Percentiles rank a stretch among this genome's conserved stretches.
Evolutionary conservation across 1,140 invertebrate species (phyloP).

Genomic region (Andricus grossulariae): DNA sequence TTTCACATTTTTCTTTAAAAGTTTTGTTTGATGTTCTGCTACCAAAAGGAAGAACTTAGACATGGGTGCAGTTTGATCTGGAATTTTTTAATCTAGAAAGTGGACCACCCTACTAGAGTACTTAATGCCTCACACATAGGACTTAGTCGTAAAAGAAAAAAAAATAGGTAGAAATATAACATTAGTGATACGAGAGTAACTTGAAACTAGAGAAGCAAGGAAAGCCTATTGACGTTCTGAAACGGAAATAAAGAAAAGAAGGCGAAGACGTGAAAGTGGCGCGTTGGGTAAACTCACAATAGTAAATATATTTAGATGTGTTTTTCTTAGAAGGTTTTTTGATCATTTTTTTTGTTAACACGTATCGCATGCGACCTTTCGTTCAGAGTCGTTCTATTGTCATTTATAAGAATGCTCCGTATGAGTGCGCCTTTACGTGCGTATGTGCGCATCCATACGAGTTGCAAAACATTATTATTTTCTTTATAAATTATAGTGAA

Average conservation of each 20-base stretch:
- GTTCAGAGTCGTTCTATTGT: conserved; percentile 49
- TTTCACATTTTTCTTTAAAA: too few species aligned
- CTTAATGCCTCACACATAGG: conserved; percentile 24
- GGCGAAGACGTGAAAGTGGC: conserved; percentile 50
- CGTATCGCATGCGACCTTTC: conserved; percentile 68
- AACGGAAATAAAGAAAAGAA: conserved; percentile 54
- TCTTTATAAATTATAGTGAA: not conserved
- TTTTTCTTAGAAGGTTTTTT: conserved; percentile 56
- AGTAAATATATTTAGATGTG: conserved; percentile 59
- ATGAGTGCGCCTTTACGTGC: conserved; percentile 1
- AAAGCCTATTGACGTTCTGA: conserved; percentile 31
- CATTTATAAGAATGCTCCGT: not conserved
- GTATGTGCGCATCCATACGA: conserved; percentile 10
- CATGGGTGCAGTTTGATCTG: too few species aligned
- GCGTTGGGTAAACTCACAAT: conserved; percentile 51
- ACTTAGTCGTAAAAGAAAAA: not conserved
- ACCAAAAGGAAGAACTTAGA: too few species aligned
- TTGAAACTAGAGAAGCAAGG: conserved; percentile 8
- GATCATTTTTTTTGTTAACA: conserved; percentile 55
- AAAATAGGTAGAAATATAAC: conserved; percentile 12
- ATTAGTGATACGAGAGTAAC: conserved; percentile 19
- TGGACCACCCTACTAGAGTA: not conserved
- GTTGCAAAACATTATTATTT: not conserved
- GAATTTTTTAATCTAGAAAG: too few species aligned
- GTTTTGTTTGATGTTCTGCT: too few species aligned